Percentiles rank a stretch among this genome's conserved stretches.
phyloP scores from a whole-genome alignment of 2,797 vertebrate genomes.

The Ciconia nigra region DNA sequence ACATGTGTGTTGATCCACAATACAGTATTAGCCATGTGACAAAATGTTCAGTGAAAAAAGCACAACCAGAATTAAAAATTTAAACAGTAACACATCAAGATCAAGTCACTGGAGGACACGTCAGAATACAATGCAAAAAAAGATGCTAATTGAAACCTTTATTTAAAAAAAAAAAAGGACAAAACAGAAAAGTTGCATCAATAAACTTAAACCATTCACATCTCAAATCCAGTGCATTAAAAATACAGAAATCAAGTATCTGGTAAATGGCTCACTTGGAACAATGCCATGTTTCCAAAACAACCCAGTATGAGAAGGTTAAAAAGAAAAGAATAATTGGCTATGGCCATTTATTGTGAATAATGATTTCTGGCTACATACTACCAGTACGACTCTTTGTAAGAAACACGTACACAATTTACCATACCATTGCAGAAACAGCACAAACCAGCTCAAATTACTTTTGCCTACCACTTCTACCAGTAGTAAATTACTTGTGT shows the following conservation, averaged over 20 bases:
- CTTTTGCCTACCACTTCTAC: neutral
- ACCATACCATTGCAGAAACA: neutral
- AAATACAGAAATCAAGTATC: neutral
- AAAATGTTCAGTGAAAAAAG: neutral
- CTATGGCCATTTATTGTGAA: neutral
- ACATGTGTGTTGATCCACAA: neutral
- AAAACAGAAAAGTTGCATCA: neutral
- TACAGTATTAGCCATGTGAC: fast-evolving
- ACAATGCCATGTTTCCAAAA: neutral
- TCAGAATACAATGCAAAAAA: neutral
- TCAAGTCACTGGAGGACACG: neutral
- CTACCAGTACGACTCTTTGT: neutral
- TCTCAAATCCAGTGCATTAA: neutral
- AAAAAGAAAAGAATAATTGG: neutral
- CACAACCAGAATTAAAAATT: neutral
- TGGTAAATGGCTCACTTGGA: neutral
- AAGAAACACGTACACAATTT: neutral
- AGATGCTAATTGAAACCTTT: neutral
- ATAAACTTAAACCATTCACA: neutral
- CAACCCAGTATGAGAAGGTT: neutral
- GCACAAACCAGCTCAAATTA: neutral
- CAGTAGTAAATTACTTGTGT: neutral
- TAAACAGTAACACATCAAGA: neutral
- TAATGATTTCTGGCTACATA: neutral
- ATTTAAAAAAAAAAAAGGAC: neutral